Conservation (phyloP, 2,888 invertebrate species). For the Fragum fragum region DNA sequence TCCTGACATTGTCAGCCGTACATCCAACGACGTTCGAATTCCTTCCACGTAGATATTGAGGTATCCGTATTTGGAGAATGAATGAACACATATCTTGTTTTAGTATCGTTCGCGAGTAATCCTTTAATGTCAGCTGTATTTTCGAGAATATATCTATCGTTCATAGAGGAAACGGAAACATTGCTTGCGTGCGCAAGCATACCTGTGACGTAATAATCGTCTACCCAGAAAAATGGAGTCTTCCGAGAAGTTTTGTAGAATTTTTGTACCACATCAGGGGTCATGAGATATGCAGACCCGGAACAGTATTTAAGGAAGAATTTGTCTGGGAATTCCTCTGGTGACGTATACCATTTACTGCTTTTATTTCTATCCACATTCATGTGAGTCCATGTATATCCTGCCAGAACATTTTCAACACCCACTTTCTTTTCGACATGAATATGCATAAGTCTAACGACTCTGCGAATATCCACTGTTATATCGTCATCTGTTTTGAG, state of each 20-base stretch:
- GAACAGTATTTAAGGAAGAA: conserved; percentile 87
- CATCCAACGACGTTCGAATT: conserved; percentile 56
- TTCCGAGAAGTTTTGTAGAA: conserved; percentile 89
- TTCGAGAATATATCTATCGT: conserved; percentile 79
- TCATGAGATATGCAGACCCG: conserved; percentile 88
- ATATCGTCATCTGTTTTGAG: conserved; percentile 87
- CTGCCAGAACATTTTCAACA: conserved; percentile 72
- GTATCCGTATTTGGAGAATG: conserved; percentile 60
- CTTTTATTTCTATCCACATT: conserved; percentile 85
- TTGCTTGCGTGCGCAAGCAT: conserved; percentile 88
- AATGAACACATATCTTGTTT: conserved; percentile 62
- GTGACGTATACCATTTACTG: conserved; percentile 87
- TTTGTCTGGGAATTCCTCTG: conserved; percentile 84
- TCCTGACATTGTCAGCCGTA: neutral
- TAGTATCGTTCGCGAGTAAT: conserved; percentile 50
- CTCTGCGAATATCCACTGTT: conserved; percentile 87
- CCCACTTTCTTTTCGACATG: conserved; percentile 66
- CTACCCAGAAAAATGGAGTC: conserved; percentile 94
- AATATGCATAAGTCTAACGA: conserved; percentile 68
- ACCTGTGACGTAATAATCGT: conserved; percentile 95
- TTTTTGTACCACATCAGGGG: conserved; percentile 89
- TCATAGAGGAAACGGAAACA: conserved; percentile 74
- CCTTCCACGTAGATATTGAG: conserved; percentile 55
- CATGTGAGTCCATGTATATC: conserved; percentile 85
- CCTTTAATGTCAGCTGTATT: conserved; percentile 50